Evolutionary conservation across 2,797 vertebrate genomes (phyloP).

Genomic region (Pseudochromis fuscus): DNA sequence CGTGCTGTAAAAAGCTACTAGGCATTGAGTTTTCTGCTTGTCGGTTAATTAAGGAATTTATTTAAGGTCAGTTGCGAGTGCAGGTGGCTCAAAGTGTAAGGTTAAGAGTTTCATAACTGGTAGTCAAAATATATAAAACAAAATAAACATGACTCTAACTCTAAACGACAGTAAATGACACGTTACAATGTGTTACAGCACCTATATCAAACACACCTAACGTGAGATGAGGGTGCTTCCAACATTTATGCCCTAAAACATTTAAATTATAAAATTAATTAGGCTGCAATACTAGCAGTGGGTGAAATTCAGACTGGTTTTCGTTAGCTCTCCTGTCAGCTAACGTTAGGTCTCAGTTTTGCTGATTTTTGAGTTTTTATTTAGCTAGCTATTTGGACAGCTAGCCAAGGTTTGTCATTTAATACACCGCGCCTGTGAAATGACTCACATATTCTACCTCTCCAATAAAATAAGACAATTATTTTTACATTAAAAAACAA

Average conservation of each 20-base stretch:
- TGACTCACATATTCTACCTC: background rate
- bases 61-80: too few relatives aligned
- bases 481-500: background rate
- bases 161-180: too few relatives aligned
- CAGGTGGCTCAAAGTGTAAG: too few relatives aligned
- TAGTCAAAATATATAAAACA: too few relatives aligned
- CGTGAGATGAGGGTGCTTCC: background rate
- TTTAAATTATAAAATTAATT: background rate
- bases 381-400: background rate
- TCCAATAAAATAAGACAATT: background rate
- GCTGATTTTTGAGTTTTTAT: conserved; percentile 28
- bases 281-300: background rate
- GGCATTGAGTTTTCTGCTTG: too few relatives aligned
- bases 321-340: background rate
- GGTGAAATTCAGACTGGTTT: background rate
- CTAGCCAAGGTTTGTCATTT: background rate
- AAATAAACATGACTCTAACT: too few relatives aligned
- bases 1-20: too few relatives aligned
- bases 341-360: conserved; percentile 22
- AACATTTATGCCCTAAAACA: background rate
- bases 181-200: too few relatives aligned
- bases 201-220: background rate
- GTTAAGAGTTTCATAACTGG: too few relatives aligned
- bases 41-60: too few relatives aligned
- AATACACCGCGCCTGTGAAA: background rate